phyloP scores from a whole-genome alignment of 2,888 invertebrate species.

The Yponomeuta sedellus region DNA sequence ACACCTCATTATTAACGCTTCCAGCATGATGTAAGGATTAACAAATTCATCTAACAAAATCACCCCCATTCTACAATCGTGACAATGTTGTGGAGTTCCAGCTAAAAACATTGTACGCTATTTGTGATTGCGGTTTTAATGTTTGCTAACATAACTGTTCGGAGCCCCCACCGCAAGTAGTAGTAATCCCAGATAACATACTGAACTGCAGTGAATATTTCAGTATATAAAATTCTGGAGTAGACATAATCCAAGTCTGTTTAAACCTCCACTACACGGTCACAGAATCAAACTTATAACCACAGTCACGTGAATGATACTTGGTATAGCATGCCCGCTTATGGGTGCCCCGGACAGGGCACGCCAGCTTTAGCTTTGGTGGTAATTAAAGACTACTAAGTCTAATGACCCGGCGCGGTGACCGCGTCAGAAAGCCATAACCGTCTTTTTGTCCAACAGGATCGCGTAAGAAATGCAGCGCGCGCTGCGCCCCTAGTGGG shows the following conservation, averaged over 20 bases:
- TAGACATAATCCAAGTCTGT: too few relatives aligned
- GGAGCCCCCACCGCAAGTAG: background rate
- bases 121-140: background rate
- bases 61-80: conserved; percentile 9
- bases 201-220: too few relatives aligned
- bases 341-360: background rate
- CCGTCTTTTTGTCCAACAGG: conserved; percentile 34
- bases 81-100: background rate
- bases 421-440: conserved; percentile 14
- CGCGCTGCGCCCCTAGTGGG: conserved; percentile 72
- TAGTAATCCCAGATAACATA: too few relatives aligned
- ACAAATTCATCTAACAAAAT: conserved; percentile 27
- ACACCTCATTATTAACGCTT: conserved; percentile 66
- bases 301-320: background rate
- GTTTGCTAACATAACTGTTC: background rate
- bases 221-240: too few relatives aligned
- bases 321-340: background rate
- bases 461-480: conserved; percentile 53
- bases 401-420: conserved; percentile 19
- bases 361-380: conserved; percentile 1
- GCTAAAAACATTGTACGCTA: too few relatives aligned
- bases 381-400: conserved; percentile 1
- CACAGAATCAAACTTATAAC: background rate
- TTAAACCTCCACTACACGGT: too few relatives aligned
- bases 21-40: conserved; percentile 42